Evolutionary conservation across 2,888 invertebrate species (phyloP).

Genomic region (Pheosia gnoma): DNA sequence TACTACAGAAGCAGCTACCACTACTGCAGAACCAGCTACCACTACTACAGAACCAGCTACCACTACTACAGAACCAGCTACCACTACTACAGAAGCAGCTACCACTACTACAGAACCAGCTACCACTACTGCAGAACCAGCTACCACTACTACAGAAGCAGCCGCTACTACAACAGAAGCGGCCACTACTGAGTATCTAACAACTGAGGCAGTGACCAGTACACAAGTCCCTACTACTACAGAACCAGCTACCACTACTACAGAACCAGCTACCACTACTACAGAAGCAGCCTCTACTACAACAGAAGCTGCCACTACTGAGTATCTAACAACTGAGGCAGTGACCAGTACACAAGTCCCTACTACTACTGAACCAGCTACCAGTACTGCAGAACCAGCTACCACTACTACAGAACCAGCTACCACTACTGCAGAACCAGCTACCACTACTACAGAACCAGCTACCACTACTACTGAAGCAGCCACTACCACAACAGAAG

Average conservation of each 20-base stretch:
- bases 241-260: slow-evolving; percentile 1
- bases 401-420: neutral
- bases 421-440: neutral
- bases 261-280: slow-evolving; percentile 8
- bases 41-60: slow-evolving; percentile 4
- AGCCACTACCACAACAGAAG: neutral
- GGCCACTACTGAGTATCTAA: neutral
- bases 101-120: neutral
- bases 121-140: neutral
- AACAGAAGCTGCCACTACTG: slow-evolving; percentile 7
- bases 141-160: neutral
- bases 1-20: slow-evolving; percentile 2
- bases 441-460: neutral
- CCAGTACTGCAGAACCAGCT: slow-evolving; percentile 2
- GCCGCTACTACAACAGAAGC: neutral
- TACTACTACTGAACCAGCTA: neutral
- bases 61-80: neutral
- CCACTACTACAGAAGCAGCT: neutral
- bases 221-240: slow-evolving; percentile 10
- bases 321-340: neutral
- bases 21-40: neutral
- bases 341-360: slow-evolving; percentile 3
- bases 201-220: neutral
- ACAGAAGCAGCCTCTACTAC: slow-evolving; percentile 9
- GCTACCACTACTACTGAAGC: slow-evolving; percentile 3